These are phyloP conservation scores for Ochropacha duplaris DNA, from an alignment of 2,888 invertebrate genomes.

Conservation along the genomic window DNA sequence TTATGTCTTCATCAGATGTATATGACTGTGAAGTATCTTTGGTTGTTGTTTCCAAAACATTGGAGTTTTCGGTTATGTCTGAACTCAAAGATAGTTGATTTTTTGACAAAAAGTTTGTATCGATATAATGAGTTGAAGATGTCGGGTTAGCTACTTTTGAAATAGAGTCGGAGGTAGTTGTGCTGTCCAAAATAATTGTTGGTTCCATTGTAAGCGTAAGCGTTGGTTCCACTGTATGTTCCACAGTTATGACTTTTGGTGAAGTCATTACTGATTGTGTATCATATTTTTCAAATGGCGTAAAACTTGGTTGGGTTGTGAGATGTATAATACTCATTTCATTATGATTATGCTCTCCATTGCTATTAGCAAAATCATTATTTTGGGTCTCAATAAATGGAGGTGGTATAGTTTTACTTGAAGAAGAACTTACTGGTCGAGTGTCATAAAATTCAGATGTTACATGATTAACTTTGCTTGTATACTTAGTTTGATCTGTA, in stretches of 20 bases:
- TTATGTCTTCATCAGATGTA: neutral
- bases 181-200: neutral
- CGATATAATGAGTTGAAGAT: neutral
- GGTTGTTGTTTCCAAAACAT: neutral
- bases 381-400: neutral
- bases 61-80: neutral
- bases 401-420: neutral
- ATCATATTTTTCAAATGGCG: neutral
- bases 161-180: neutral
- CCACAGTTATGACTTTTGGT: neutral
- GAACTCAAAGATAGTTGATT: neutral
- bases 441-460: neutral
- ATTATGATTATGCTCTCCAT: neutral
- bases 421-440: neutral
- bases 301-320: neutral
- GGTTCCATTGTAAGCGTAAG: neutral
- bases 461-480: neutral
- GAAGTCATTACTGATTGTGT: neutral
- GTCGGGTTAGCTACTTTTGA: neutral
- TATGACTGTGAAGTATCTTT: neutral
- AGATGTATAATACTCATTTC: neutral
- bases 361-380: neutral
- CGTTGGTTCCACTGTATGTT: neutral
- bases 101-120: neutral
- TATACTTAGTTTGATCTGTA: neutral